These are phyloP conservation scores for Ceyx erithaca DNA, from an alignment of 2,797 vertebrate species.

Conservation along the genomic window DNA sequence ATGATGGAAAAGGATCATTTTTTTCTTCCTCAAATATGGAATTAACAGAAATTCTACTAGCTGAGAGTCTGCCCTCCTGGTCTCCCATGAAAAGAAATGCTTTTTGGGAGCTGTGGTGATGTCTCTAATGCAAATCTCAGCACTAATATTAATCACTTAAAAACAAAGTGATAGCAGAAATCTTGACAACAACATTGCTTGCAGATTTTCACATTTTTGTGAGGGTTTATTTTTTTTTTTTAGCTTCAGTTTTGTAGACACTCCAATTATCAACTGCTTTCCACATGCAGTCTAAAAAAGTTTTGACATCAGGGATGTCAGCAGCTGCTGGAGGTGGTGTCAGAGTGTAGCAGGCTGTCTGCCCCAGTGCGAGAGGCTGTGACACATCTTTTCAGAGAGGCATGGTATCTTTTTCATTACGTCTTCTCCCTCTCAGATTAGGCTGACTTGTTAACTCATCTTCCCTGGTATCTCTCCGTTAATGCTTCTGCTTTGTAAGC, in stretches of 20 bases:
- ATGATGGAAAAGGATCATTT: background rate
- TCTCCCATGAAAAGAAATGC: background rate
- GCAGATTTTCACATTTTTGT: background rate
- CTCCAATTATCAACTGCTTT: conserved; percentile 24
- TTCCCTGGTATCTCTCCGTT: background rate
- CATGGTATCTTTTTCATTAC: background rate
- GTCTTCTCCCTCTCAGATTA: conserved; percentile 18
- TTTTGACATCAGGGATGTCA: conserved; percentile 42
- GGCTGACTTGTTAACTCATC: conserved; percentile 37
- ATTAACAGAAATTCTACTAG: background rate
- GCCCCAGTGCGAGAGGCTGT: background rate
- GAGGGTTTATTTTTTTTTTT: background rate
- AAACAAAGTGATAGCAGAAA: background rate
- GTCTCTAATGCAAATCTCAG: background rate
- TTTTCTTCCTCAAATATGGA: background rate
- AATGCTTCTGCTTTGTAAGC: conserved; percentile 15
- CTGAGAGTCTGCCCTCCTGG: background rate
- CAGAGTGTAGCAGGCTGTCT: background rate
- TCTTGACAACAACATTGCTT: background rate
- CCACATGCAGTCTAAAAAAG: conserved; percentile 25
- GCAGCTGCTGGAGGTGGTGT: conserved; percentile 30
- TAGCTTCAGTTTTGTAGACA: background rate
- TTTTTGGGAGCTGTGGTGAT: background rate
- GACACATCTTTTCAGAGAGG: conserved; percentile 24
- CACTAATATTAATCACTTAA: background rate